These are phyloP conservation scores for Asteroscopus sphinx DNA, from an alignment of 2,888 invertebrate species.

Conservation along the genomic window DNA sequence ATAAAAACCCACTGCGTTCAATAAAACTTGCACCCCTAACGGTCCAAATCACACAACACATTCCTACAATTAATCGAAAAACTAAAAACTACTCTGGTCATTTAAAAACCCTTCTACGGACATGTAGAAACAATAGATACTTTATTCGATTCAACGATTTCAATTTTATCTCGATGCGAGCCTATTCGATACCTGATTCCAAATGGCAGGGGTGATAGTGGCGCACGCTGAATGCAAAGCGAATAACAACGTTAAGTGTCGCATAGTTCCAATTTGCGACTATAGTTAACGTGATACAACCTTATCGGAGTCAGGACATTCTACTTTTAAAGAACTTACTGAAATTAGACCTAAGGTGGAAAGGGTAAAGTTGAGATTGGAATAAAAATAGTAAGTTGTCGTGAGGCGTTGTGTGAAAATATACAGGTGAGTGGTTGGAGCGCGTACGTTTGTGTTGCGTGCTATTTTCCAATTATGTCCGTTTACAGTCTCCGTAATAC, in stretches of 20 bases:
- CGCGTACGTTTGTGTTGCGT: not conserved
- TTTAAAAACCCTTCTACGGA: constrained; percentile 55
- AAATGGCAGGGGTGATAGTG: constrained; percentile 72
- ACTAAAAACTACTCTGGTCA: constrained; percentile 21
- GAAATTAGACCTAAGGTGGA: constrained; percentile 20
- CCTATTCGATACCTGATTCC: constrained; percentile 74
- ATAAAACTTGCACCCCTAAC: constrained; percentile 35
- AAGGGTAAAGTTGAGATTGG: constrained; percentile 42
- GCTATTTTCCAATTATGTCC: not conserved
- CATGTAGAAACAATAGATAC: constrained; percentile 64
- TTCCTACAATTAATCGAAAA: constrained; percentile 45
- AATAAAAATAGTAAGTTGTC: constrained; percentile 22
- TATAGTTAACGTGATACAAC: constrained; percentile 67
- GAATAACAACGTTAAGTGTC: constrained; percentile 64
- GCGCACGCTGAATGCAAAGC: constrained; percentile 77
- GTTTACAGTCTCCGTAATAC: no score
- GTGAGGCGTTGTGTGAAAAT: constrained; percentile 34
- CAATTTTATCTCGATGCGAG: constrained; percentile 75
- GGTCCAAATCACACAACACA: constrained; percentile 44
- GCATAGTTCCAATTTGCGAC: constrained; percentile 75
- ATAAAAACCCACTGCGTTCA: constrained; percentile 31
- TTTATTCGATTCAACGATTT: constrained; percentile 77
- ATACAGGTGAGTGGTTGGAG: constrained; percentile 16
- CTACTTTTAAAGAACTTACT: constrained; percentile 5
- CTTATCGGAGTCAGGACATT: constrained; percentile 57